A percentile compares a stretch with the other conserved stretches of the same genome.
Evolutionary conservation across 2,888 invertebrate species (phyloP).

Genomic region (Eristalis arbustorum): DNA sequence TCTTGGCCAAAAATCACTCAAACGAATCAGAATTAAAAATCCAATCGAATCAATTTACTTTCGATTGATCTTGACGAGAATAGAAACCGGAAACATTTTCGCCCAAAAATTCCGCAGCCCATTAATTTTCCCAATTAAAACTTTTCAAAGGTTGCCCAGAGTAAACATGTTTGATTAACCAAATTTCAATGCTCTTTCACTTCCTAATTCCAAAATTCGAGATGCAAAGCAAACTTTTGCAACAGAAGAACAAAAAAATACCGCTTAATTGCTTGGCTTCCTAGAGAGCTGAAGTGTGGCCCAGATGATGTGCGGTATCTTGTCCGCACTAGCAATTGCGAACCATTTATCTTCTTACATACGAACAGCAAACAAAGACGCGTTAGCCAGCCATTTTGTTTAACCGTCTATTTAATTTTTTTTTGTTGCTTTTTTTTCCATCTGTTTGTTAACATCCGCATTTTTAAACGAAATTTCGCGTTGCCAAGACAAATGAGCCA

Average conservation of each 20-base stretch:
- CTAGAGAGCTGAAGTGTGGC: background rate
- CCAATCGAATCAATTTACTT: too few relatives aligned
- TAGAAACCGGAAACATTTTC: background rate
- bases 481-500: constrained; percentile 1
- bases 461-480: background rate
- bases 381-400: background rate
- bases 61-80: background rate
- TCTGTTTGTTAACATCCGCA: constrained; percentile 6
- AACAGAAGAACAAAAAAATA: too few relatives aligned
- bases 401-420: background rate
- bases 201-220: too few relatives aligned
- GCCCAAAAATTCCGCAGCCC: background rate
- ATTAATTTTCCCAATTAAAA: background rate
- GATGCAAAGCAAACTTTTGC: background rate
- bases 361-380: background rate
- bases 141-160: background rate
- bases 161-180: background rate
- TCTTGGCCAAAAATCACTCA: too few relatives aligned
- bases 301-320: background rate
- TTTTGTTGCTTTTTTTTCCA: background rate
- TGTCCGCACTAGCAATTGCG: background rate
- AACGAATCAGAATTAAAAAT: too few relatives aligned
- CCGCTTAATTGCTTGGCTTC: background rate
- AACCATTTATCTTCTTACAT: background rate
- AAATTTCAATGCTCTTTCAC: background rate